A percentile compares a stretch with the other conserved stretches of the same genome.
Conservation (phyloP, 2,797 vertebrate species). For the Spondyliosoma cantharus region DNA sequence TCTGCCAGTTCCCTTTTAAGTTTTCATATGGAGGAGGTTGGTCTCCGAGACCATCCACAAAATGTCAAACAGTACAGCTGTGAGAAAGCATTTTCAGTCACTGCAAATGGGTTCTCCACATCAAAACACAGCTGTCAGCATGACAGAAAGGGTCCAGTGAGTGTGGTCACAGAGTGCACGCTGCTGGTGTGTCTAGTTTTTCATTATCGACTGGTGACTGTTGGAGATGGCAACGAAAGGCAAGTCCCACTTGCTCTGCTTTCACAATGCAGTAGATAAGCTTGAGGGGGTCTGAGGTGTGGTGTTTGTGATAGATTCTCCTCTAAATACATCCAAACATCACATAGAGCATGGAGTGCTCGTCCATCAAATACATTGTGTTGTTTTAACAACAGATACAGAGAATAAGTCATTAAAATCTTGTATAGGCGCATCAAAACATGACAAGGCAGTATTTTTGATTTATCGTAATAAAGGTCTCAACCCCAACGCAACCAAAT, state of each 20-base stretch:
- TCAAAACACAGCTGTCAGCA: conserved; percentile 18
- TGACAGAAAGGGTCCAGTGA: conserved; percentile 1
- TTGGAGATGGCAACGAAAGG: not conserved
- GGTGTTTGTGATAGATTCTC: not conserved
- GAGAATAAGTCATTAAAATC: not conserved
- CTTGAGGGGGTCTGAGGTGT: not conserved
- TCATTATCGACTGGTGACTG: conserved; percentile 17
- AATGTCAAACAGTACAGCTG: not conserved
- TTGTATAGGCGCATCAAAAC: not conserved
- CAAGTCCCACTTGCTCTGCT: not conserved
- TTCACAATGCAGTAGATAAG: conserved; percentile 2
- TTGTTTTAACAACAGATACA: not conserved
- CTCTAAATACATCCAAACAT: not conserved
- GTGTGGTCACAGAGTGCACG: conserved; percentile 3
- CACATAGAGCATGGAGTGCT: not conserved
- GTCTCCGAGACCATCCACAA: not conserved
- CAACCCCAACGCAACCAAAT: too few species aligned
- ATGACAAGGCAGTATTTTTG: not conserved
- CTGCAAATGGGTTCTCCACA: conserved; percentile 9
- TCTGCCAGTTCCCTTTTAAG: not conserved
- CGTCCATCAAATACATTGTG: not conserved
- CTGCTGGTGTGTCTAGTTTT: conserved; percentile 34
- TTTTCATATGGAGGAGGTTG: not conserved
- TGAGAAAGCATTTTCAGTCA: conserved; percentile 16
- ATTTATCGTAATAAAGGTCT: not conserved